Base-by-base conservation (phyloP, 2,888 invertebrate species). In the Dasysyrphus albostriatus region DNA sequence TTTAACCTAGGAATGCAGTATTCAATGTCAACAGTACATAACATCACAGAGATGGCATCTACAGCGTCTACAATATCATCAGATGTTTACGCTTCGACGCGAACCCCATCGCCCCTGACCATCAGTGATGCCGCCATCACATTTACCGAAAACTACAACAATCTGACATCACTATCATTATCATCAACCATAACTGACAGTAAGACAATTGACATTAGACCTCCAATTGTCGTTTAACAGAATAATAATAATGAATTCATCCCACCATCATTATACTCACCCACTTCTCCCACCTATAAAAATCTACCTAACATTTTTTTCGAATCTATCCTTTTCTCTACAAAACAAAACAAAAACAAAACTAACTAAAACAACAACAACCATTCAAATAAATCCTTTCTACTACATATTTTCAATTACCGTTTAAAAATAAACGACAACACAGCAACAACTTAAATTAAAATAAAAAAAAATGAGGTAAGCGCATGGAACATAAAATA, bases 121-220 rank as follows among this genome's bases (percentile, higher is more conserved):
- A 49, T 47, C 16, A 87, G 87, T 72, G 83, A 87, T 87, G 83
- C 87, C 56, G 78, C 83, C 78, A 83, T 78, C 61, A 88, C 85
- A 72, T 80, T 89, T 69, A 88, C 78, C 74, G 79, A 88, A 63
- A 88, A 89, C 78, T 89, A 89, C 67, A 90, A 91, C 85, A 91
- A 91, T 88, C 90, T 91, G 76, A 92, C 92, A 42, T 91, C 92
- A 56, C 90, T 91, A 79, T 91, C 92, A 32, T 70, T 92, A 74
- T 91, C 92, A 76, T 92, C 92, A 56, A 90, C 91, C 54, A 88
- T 92, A 61, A 92, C 91, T 73, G 92, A 92, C 74, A 93, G 92
- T 89, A 92, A 91, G 88, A 92, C 92, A 65, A 88, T 92, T 78
- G 93, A 93, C 89, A 89, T 91, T 37, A 91, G 93, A 61, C 90